Evolutionary conservation across 2,113 vertebrate genomes (phyloP).

Genomic region (Oreotrochilus melanogaster): DNA sequence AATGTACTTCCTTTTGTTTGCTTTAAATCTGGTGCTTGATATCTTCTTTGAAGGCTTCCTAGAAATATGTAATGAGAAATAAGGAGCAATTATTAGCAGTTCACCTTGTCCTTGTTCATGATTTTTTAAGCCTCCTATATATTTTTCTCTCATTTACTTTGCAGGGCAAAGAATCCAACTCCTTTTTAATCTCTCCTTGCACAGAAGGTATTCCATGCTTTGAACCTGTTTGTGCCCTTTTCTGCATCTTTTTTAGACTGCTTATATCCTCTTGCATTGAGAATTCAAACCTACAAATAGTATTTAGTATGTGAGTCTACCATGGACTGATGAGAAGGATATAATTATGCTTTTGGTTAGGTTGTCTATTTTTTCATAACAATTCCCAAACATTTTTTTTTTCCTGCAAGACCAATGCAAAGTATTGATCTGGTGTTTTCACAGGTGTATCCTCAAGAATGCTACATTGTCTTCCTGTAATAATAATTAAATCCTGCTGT

Average conservation of each 20-base stretch:
- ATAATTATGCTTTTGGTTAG: not conserved
- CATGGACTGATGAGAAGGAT: not conserved
- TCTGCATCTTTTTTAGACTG: not conserved
- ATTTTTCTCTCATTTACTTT: slow-evolving; percentile 7
- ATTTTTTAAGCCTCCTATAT: slow-evolving; percentile 2
- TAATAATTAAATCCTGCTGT: not conserved
- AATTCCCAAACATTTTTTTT: not conserved
- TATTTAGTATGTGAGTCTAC: not conserved
- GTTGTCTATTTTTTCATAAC: not conserved
- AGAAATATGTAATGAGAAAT: slow-evolving; percentile 38
- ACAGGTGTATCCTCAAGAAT: not conserved
- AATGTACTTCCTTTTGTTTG: slow-evolving; percentile 50
- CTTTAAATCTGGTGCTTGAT: slow-evolving; percentile 47
- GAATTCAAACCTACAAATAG: not conserved
- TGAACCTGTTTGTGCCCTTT: not conserved
- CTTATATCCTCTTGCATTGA: not conserved
- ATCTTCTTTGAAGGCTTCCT: slow-evolving; percentile 48
- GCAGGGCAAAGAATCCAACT: not conserved
- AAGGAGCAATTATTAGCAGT: slow-evolving; percentile 20
- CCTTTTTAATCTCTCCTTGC: not conserved
- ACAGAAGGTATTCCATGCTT: not conserved
- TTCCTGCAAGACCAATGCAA: not conserved
- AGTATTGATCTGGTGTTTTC: not conserved
- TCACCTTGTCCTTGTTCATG: slow-evolving; percentile 32
- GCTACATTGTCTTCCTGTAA: not conserved